These are phyloP conservation scores for Phenganax subtilis DNA, from an alignment of 92 coral and sea anemone species.

Conservation along the genomic window DNA sequence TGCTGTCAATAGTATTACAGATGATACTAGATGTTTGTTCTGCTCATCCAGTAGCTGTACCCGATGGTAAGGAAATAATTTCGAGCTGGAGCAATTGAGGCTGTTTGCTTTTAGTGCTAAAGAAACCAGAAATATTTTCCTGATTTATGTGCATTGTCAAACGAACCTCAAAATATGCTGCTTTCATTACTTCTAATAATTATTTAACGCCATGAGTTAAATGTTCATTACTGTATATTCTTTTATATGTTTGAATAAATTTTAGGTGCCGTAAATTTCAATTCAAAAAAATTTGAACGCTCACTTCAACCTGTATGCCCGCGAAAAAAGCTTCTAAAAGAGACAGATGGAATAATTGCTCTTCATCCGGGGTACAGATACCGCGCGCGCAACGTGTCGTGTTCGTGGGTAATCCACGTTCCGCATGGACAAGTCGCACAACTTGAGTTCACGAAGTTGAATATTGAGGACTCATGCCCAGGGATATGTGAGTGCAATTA, in stretches of 20 bases:
- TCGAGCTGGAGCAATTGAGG: neutral
- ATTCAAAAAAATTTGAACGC: neutral
- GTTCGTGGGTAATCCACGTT: slow-evolving; percentile 27
- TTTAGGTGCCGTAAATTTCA: neutral
- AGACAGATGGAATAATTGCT: slow-evolving; percentile 2
- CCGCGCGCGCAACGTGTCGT: slow-evolving; percentile 26
- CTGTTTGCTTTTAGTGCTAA: neutral
- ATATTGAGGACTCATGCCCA: slow-evolving; percentile 30
- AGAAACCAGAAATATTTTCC: no score
- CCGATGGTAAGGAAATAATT: neutral
- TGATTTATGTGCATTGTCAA: no score
- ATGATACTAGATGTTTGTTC: neutral
- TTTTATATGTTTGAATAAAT: neutral
- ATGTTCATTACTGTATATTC: neutral
- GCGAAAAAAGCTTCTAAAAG: neutral
- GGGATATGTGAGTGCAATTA: slow-evolving; percentile 35
- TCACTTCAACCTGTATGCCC: slow-evolving; percentile 2
- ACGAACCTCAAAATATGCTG: no score
- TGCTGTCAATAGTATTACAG: slow-evolving; percentile 7
- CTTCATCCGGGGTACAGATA: neutral
- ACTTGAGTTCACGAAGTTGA: slow-evolving; percentile 11
- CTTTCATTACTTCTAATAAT: no score
- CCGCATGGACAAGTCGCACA: slow-evolving; percentile 22
- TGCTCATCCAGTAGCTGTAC: neutral
- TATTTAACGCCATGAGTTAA: no score